Percentiles rank a stretch among this genome's conserved stretches.
Conservation (phyloP, 2,113 vertebrate genomes). For the Cephalopterus ornatus region DNA sequence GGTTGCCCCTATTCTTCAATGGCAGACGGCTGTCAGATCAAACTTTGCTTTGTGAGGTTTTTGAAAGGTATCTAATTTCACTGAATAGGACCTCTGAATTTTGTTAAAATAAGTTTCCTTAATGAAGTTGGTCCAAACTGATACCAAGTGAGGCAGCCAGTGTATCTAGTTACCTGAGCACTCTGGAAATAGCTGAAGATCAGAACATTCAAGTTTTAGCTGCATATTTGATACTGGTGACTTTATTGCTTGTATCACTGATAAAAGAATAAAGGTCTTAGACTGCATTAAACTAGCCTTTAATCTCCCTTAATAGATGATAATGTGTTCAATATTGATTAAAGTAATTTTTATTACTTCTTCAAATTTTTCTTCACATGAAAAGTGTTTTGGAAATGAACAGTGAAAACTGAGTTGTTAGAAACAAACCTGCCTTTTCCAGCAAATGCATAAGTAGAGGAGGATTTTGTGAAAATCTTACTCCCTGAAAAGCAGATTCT, state of each 20-base stretch:
- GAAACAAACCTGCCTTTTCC: not conserved
- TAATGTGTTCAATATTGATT: not conserved
- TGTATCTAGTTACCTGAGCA: not conserved
- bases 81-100: not conserved
- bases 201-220: not conserved
- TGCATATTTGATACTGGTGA: not conserved
- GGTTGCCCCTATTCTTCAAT: not conserved
- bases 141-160: not conserved
- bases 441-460: not conserved
- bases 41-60: not conserved
- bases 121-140: not conserved
- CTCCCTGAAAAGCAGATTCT: slow-evolving; percentile 31
- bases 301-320: not conserved
- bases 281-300: not conserved
- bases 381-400: not conserved
- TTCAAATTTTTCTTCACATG: not conserved
- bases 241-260: not conserved
- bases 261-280: not conserved
- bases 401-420: not conserved
- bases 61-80: not conserved
- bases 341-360: not conserved
- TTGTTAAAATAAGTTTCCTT: not conserved
- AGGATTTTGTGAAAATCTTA: slow-evolving; percentile 18
- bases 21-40: not conserved
- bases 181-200: not conserved